These are phyloP conservation scores for Euphysa ruthae DNA, from an alignment of 30 jellyfish, hydroid and myxozoan genomes.

Conservation along the genomic window DNA sequence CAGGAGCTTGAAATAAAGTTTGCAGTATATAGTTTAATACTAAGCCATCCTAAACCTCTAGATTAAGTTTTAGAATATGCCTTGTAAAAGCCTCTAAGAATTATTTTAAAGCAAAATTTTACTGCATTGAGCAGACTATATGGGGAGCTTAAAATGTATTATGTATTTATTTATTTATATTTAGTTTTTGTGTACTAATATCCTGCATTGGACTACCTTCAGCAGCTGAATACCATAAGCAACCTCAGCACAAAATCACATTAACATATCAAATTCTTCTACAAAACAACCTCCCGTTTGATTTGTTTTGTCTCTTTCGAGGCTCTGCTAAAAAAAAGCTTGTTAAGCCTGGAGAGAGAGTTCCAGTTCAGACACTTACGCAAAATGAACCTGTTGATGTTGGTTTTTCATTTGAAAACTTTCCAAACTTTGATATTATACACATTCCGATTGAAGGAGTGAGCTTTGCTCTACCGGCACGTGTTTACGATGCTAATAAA, in stretches of 20 bases:
- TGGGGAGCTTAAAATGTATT: no score
- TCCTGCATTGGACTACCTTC: background rate
- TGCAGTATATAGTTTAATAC: no score
- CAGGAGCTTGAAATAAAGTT: no score
- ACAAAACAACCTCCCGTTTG: conserved; percentile 76
- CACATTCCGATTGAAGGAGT: conserved; percentile 44
- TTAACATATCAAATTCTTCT: conserved; percentile 55
- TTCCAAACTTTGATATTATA: conserved; percentile 52
- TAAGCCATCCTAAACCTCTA: no score
- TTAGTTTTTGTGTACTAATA: conserved; percentile 19
- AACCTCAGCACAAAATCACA: conserved; percentile 75
- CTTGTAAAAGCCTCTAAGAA: no score
- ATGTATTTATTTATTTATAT: no score
- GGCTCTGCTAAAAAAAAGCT: conserved; percentile 50
- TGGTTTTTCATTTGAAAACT: conserved; percentile 86
- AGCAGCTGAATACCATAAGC: background rate
- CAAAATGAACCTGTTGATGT: conserved; percentile 29
- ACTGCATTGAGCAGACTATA: no score
- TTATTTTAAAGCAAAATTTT: no score
- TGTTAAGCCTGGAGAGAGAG: conserved; percentile 80
- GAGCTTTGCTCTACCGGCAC: conserved; percentile 44
- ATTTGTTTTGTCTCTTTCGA: conserved; percentile 47
- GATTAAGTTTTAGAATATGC: no score
- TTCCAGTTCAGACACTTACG: conserved; percentile 46
- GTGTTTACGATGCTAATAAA: conserved; percentile 50